A percentile compares a stretch with the other conserved stretches of the same genome.
phyloP scores from a whole-genome alignment of 2,113 vertebrate species.

The Mirza zaza region DNA sequence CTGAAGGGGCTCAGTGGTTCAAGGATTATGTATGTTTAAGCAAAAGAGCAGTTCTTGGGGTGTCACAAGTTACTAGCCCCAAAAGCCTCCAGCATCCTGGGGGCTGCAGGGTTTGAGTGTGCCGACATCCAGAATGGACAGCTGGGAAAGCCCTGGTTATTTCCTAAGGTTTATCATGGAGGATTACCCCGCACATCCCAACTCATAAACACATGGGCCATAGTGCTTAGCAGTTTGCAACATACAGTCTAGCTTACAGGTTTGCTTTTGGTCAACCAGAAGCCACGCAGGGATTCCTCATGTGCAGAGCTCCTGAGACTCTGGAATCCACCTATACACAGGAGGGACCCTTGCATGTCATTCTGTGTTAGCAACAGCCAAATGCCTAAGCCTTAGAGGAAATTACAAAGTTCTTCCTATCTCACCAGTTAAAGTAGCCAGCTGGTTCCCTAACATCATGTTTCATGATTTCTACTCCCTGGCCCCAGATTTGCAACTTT shows the following conservation, averaged over 20 bases:
- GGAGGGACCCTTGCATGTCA: neutral
- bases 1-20: neutral
- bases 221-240: neutral
- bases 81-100: neutral
- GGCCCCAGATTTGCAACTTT: slow-evolving; percentile 57
- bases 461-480: slow-evolving; percentile 47
- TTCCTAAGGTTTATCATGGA: neutral
- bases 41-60: neutral
- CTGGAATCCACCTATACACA: neutral
- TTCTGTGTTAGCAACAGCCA: neutral
- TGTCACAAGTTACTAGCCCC: neutral
- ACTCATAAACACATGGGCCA: neutral
- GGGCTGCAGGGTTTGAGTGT: neutral
- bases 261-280: neutral
- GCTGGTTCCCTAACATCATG: slow-evolving; percentile 44
- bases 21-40: neutral
- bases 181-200: neutral
- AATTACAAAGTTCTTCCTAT: neutral
- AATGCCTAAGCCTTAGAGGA: neutral
- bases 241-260: neutral
- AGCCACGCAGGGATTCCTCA: neutral
- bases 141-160: neutral
- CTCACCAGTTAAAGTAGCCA: slow-evolving; percentile 39
- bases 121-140: neutral
- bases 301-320: neutral